Base-by-base conservation (phyloP, 1,140 invertebrate species). In the Sipha flava region DNA sequence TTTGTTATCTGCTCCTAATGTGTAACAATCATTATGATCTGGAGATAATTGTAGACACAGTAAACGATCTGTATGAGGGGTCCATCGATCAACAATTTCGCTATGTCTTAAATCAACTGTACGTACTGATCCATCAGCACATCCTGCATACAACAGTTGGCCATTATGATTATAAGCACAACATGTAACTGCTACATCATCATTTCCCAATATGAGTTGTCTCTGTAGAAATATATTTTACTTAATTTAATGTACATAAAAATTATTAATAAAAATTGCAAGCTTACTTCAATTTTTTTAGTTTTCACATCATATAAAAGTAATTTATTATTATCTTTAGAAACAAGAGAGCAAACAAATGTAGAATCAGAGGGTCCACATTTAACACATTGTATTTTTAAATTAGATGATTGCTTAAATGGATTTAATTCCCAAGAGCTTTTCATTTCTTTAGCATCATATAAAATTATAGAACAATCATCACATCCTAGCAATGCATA, bases 91-190 rank as follows among this genome's bases (percentile, higher is more conserved):
- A 10, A 91, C 89, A 82, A 88, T 88, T 81, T 90, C 89, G 40
- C 86, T 87, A 80, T 88, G 86, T 64, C 88, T 83, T 10, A 90
- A 80, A 84, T 90, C 88, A 82, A 90, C 88, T 70, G 91, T 87
- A 43, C 88, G 84, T 47, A 91, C 86, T 72, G 86, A 86, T 6
- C 91, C 91, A 85, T 91, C 90, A 3, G 86, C 88, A 16, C 88
- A 85, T 23, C 90, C 91, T 37, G 88, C 88, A 12, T 91, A 86
- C 18, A 91, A 82, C 10, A 91, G 83, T 81, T 91, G 90, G n/a
- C 91, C 90, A 84, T 90, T 91, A 79, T 90, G 90, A 83, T 91
- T 91, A 82, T 90, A 91, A 0, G 87, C 85, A 49, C 87, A 89
- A 81, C 89, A 90, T 18, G 77, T 80, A 6, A 82, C 79, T 45